A percentile compares a stretch with the other conserved stretches of the same genome.
These are phyloP conservation scores for Leuciscus idus DNA, from an alignment of 2,113 vertebrate species.

Conservation along the genomic window DNA sequence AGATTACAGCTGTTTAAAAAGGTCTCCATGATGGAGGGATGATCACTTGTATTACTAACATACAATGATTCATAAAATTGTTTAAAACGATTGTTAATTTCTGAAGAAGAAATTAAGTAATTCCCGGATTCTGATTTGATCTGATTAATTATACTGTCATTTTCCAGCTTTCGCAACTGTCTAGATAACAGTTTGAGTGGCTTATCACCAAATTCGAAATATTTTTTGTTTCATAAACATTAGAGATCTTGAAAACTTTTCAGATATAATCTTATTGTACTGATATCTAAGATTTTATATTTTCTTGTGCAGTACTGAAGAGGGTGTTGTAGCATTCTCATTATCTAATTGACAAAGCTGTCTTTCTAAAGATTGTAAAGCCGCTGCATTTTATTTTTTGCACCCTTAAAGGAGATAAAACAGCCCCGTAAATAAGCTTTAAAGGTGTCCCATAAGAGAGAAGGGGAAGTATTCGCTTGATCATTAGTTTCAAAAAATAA, in stretches of 20 bases:
- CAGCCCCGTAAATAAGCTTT: too few species aligned
- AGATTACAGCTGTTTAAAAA: conserved; percentile 1
- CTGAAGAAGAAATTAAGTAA: neutral
- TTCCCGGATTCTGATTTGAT: neutral
- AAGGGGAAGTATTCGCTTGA: too few species aligned
- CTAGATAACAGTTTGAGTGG: neutral
- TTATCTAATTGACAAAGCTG: neutral
- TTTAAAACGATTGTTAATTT: neutral
- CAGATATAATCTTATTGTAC: neutral
- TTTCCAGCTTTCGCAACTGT: neutral
- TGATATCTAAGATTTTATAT: neutral
- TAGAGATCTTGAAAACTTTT: neutral
- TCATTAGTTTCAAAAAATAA: too few species aligned
- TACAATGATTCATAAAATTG: neutral
- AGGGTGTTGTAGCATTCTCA: neutral
- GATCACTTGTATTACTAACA: neutral
- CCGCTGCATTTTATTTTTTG: too few species aligned
- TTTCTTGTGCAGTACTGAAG: neutral
- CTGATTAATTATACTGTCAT: neutral
- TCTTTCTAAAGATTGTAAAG: neutral
- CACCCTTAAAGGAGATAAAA: too few species aligned
- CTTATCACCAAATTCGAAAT: neutral
- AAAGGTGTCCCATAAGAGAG: too few species aligned
- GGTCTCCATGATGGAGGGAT: neutral
- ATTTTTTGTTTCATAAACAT: too few species aligned